phyloP scores from a whole-genome alignment of 2,113 vertebrate genomes.

The Butorides virescens region DNA sequence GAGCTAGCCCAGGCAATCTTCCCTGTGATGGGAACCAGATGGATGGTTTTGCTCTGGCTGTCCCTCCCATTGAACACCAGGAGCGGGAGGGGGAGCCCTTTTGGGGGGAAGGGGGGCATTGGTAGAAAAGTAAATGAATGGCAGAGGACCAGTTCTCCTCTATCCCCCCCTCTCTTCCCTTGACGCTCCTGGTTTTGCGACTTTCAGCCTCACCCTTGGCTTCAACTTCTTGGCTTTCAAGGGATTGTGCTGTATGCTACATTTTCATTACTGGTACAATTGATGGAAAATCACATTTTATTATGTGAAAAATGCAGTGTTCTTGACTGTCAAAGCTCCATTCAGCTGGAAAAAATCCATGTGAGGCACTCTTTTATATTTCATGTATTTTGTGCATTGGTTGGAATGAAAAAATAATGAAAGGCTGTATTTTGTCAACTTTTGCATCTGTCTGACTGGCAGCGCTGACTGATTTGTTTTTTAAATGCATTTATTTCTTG shows the following conservation, averaged over 20 bases:
- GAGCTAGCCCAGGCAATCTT: background rate
- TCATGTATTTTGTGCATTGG: slow-evolving; percentile 55
- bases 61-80: background rate
- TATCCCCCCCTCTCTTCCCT: background rate
- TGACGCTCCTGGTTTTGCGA: background rate
- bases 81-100: background rate
- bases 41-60: slow-evolving; percentile 2
- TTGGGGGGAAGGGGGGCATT: background rate
- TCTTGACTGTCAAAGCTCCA: slow-evolving; percentile 48
- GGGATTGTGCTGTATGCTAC: background rate
- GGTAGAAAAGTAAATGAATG: background rate
- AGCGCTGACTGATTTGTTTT: slow-evolving; percentile 56
- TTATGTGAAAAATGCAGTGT: slow-evolving; percentile 52
- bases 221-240: background rate
- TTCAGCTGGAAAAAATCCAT: slow-evolving; percentile 52
- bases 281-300: slow-evolving; percentile 63
- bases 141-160: background rate
- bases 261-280: slow-evolving; percentile 38
- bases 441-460: slow-evolving; percentile 60
- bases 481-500: slow-evolving; percentile 60
- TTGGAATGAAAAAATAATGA: slow-evolving; percentile 62
- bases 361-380: slow-evolving; percentile 55
- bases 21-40: slow-evolving; percentile 50
- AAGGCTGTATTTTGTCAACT: slow-evolving; percentile 63
- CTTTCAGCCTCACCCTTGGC: slow-evolving; percentile 35